Percentiles rank a stretch among this genome's conserved stretches.
Evolutionary conservation across 2,113 vertebrate species (phyloP).

Genomic region (Arizona elegans): DNA sequence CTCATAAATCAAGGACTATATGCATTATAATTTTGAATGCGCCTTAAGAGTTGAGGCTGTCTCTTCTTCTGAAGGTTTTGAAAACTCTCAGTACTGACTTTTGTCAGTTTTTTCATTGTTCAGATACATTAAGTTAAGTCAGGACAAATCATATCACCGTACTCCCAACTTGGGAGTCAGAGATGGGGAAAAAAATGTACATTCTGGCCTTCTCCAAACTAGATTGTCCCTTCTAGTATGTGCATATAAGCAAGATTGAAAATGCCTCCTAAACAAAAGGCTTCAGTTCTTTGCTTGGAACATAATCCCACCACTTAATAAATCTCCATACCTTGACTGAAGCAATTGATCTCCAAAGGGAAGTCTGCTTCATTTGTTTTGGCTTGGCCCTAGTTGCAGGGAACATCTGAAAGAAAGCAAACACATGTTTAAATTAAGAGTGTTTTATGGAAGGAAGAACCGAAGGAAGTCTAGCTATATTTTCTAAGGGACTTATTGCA

Average conservation of each 20-base stretch:
- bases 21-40: background rate
- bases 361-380: constrained; percentile 39
- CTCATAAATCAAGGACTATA: background rate
- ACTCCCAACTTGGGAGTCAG: constrained; percentile 41
- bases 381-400: constrained; percentile 39
- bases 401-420: constrained; percentile 38
- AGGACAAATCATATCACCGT: constrained; percentile 24
- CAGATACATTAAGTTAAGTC: constrained; percentile 34
- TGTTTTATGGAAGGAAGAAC: constrained; percentile 27
- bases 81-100: constrained; percentile 21
- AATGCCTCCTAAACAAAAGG: constrained; percentile 9
- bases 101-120: constrained; percentile 25
- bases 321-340: constrained; percentile 43
- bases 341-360: constrained; percentile 34
- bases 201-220: constrained; percentile 9
- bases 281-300: constrained; percentile 30
- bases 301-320: constrained; percentile 24
- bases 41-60: background rate
- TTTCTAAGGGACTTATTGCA: background rate
- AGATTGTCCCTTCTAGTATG: background rate
- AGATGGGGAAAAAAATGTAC: background rate
- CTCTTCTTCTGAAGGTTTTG: background rate
- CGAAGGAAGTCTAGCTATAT: background rate
- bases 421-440: constrained; percentile 33
- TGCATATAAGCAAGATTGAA: constrained; percentile 24